Evolutionary conservation across 2,797 vertebrate species (phyloP).

Genomic region (Myripristis jacobus): DNA sequence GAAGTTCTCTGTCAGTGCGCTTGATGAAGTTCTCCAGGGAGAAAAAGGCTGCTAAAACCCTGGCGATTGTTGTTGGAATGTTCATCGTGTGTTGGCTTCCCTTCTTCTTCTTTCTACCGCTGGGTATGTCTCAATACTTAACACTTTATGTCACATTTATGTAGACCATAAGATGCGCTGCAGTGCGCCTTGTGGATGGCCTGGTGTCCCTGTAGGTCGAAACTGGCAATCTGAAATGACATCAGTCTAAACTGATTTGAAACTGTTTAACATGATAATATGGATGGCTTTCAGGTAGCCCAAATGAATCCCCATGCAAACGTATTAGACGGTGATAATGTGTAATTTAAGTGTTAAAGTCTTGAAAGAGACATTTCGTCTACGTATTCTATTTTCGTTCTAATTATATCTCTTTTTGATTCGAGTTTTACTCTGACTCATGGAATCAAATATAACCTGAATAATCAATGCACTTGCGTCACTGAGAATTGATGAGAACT

Average conservation of each 20-base stretch:
- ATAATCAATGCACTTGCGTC: slow-evolving; percentile 6
- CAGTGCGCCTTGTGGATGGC: not conserved
- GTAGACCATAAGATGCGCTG: not conserved
- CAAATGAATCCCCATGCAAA: too few relatives aligned
- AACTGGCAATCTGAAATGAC: not conserved
- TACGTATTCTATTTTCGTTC: not conserved
- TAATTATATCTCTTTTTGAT: not conserved
- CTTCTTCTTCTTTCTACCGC: slow-evolving; percentile 95
- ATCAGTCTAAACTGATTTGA: not conserved
- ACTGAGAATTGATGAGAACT: slow-evolving; percentile 16
- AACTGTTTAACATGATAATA: too few relatives aligned
- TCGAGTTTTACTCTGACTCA: not conserved
- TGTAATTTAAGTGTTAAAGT: too few relatives aligned
- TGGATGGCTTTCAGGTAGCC: too few relatives aligned
- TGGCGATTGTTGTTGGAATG: slow-evolving; percentile 97
- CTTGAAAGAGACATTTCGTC: not conserved
- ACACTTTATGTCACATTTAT: slow-evolving; percentile 5
- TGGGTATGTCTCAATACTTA: slow-evolving; percentile 87
- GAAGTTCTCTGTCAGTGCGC: slow-evolving; percentile 94
- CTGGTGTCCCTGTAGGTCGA: not conserved
- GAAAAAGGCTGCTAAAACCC: slow-evolving; percentile 97
- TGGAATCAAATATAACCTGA: not conserved
- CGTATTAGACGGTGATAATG: too few relatives aligned
- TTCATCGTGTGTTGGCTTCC: slow-evolving; percentile 99
- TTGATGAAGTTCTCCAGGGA: slow-evolving; percentile 98